phyloP scores from a whole-genome alignment of 2,113 vertebrate species.

The Psephotus haematonotus region DNA sequence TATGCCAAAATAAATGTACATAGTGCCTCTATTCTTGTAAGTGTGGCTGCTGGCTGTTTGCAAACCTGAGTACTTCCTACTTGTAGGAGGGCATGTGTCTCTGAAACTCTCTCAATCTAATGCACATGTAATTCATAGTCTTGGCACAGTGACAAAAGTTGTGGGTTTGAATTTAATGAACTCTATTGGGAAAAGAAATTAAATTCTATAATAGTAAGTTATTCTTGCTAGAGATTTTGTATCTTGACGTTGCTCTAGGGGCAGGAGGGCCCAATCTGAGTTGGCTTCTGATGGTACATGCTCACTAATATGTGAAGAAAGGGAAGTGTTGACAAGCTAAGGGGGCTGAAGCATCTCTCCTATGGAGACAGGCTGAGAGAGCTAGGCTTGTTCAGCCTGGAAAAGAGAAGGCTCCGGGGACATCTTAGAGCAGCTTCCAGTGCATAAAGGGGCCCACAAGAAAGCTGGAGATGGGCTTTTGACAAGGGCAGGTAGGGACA shows the following conservation, averaged over 20 bases:
- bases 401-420: background rate
- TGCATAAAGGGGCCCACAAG: background rate
- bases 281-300: background rate
- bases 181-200: background rate
- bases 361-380: background rate
- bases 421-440: background rate
- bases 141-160: background rate
- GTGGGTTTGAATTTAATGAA: background rate
- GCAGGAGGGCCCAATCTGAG: background rate
- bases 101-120: background rate
- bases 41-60: accelerated
- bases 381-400: background rate
- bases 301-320: background rate
- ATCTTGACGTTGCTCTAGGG: background rate
- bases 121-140: background rate
- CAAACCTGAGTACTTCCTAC: background rate
- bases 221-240: no score
- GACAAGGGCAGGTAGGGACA: background rate
- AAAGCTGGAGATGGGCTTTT: no score
- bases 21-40: background rate
- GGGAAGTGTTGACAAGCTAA: background rate
- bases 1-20: background rate
- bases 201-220: background rate
- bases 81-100: background rate
- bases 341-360: background rate